Evolutionary conservation across 2,797 vertebrate genomes (phyloP).

Genomic region (Ciconia nigra): DNA sequence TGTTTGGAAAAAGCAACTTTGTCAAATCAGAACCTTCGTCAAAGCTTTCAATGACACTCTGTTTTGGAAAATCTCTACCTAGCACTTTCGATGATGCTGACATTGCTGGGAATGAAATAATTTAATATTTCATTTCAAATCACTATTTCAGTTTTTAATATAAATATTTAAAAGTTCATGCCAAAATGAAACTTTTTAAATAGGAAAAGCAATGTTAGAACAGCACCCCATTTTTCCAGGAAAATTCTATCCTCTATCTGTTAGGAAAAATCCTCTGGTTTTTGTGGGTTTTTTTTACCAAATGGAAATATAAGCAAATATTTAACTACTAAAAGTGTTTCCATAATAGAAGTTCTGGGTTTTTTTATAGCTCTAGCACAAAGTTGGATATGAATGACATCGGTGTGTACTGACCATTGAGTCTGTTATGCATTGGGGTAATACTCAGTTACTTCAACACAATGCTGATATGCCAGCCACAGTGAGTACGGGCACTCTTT

Average conservation of each 20-base stretch:
- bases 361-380: not conserved
- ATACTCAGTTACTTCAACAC: not conserved
- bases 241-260: not conserved
- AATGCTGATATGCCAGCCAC: not conserved
- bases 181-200: not conserved
- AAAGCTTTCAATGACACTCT: not conserved
- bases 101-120: not conserved
- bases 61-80: constrained; percentile 14
- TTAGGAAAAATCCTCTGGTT: not conserved
- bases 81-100: not conserved
- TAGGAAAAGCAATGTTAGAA: not conserved
- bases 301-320: not conserved
- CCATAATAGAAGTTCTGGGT: not conserved
- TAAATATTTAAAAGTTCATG: not conserved
- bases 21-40: not conserved
- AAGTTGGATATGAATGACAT: not conserved
- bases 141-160: not conserved
- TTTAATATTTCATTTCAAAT: not conserved
- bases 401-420: too few species aligned
- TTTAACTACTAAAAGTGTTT: not conserved
- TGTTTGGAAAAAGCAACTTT: constrained; percentile 14
- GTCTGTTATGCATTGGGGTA: not conserved
- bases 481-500: not conserved
- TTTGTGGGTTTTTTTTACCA: not conserved
- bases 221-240: not conserved